A percentile compares a stretch with the other conserved stretches of the same genome.
phyloP scores from a whole-genome alignment of 2,888 invertebrate genomes.

The Macaria notata region DNA sequence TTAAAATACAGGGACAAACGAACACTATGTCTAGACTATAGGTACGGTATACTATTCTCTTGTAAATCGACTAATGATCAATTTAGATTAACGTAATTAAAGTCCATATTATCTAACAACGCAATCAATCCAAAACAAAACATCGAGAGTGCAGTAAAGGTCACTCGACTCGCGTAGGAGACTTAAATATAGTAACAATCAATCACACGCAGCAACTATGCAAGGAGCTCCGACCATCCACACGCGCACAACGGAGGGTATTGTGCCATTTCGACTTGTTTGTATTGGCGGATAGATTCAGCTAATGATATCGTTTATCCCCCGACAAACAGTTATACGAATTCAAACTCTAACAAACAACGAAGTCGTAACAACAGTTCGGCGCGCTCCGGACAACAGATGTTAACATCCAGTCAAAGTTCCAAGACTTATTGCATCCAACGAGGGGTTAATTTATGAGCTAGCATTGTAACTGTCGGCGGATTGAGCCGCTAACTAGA shows the following conservation, averaged over 20 bases:
- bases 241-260: conserved; percentile 11
- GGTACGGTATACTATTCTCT: no score
- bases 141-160: conserved; percentile 14
- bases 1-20: no score
- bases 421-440: conserved; percentile 10
- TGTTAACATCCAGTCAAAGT: conserved; percentile 5
- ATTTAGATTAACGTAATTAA: no score
- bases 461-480: conserved; percentile 27
- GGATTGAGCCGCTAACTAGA: conserved; percentile 19
- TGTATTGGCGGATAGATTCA: not conserved
- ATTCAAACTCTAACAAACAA: conserved; percentile 4
- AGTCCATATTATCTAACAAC: conserved; percentile 1
- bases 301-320: conserved; percentile 21
- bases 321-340: not conserved
- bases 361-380: conserved; percentile 13
- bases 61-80: no score
- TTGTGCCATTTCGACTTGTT: no score
- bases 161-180: conserved; percentile 16
- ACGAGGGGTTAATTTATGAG: conserved; percentile 26
- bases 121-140: conserved; percentile 17
- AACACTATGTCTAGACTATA: no score
- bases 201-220: conserved; percentile 29
- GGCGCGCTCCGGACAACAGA: conserved; percentile 13
- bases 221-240: conserved; percentile 21
- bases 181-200: conserved; percentile 23